Percentiles rank a stretch among this genome's conserved stretches.
Conservation (phyloP, 2,888 invertebrate species). For the Caenorhabditis sp. region DNA sequence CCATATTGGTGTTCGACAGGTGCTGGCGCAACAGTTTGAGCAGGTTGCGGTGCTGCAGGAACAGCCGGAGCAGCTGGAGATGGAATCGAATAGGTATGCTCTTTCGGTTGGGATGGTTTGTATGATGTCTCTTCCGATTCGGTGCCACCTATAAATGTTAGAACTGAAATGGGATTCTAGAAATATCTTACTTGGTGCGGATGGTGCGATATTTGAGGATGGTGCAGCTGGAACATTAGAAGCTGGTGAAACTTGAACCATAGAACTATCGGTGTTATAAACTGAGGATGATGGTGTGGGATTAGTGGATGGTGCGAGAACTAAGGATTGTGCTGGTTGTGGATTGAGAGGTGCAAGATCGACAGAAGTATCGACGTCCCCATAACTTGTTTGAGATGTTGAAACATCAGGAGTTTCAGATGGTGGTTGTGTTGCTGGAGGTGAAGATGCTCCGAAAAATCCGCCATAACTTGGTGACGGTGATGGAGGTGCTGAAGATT, state of each 20-base stretch:
- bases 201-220: neutral
- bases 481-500: neutral
- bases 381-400: neutral
- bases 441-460: neutral
- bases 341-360: neutral
- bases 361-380: too few species aligned
- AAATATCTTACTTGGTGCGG: neutral
- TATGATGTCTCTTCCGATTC: neutral
- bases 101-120: neutral
- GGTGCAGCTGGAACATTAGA: slow-evolving; percentile 6
- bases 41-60: neutral
- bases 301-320: neutral
- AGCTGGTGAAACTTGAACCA: neutral
- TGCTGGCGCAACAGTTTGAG: slow-evolving; percentile 12
- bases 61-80: neutral
- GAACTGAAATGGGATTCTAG: neutral
- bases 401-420: neutral
- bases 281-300: neutral
- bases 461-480: neutral
- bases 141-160: neutral
- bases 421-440: neutral
- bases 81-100: neutral
- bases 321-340: neutral
- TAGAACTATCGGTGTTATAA: neutral
- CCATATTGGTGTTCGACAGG: slow-evolving; percentile 27